Base-by-base conservation (phyloP, 2,113 vertebrate genomes). In the Dolichotis patagonum region DNA sequence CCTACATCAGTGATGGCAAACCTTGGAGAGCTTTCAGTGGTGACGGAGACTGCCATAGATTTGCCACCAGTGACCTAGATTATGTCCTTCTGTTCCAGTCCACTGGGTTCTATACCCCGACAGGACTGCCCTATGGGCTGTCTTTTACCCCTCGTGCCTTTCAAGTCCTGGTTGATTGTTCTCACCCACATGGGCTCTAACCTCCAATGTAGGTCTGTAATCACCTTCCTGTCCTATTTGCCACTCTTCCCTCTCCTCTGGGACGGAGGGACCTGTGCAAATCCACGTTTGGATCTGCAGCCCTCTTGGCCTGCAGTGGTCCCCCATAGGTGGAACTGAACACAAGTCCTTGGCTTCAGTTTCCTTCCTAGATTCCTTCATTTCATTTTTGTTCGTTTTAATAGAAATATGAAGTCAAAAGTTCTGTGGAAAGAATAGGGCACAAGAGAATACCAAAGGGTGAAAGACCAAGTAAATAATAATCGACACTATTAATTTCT, bases 371-470 rank as follows among this genome's bases (percentile, higher is more conserved):
- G 26, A 69, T 63, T 35, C 3, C 54, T 85, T 85, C 65, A 86
- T 60, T 87, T 91, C 3, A 52, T 43, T 91, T 69, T 87, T 94
- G 84, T 77, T 58, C 60, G 84, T 20, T 86, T 91, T 22, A n/a
- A 52, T 38, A 13, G 71, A 54, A 78, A 82, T 54, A 41, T 1
- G 58, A 78, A 85, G 32, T 75, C 63, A 90, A 63, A 60, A 84
- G 38, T 30, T 81, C 63, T 94, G 28, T 69, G 30, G 69, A 13
- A 80, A 65, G 65, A 83, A 38, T 30, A 24, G 30, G 60, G 5
- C 26, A 49, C 17, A 30, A 71, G 89, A 78, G 13, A 85, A 85
- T 10, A 93, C 30, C 7, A 35, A 52, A 58, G 69, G 17, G 13
- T 16, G 46, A 14, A 67, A 62, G 7, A 3, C 5, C 38, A 82